phyloP scores from a whole-genome alignment of 2,113 vertebrate genomes.

The Rhabdornis inornatus region DNA sequence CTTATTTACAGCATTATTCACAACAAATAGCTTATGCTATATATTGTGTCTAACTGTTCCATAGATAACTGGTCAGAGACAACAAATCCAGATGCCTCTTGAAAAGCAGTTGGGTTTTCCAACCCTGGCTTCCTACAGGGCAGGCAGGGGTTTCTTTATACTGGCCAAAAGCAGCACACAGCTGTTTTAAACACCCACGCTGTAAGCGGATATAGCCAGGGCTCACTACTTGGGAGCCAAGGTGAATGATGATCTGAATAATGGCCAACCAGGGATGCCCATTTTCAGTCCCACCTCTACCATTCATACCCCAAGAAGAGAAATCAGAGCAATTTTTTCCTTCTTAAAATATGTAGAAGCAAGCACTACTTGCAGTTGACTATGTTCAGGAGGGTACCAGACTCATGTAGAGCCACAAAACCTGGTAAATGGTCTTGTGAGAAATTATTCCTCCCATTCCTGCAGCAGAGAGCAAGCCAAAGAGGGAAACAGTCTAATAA shows the following conservation, averaged over 20 bases:
- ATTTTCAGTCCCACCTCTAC: not conserved
- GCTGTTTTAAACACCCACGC: not conserved
- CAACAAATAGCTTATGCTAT: not conserved
- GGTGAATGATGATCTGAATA: not conserved
- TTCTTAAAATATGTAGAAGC: not conserved
- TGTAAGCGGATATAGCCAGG: not conserved
- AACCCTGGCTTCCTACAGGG: not conserved
- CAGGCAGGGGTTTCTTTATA: not conserved
- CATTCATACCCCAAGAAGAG: fast-evolving
- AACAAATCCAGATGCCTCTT: not conserved
- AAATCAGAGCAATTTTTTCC: not conserved
- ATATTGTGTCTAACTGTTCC: not conserved
- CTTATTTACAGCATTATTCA: not conserved
- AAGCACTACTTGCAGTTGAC: not conserved
- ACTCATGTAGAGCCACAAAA: not conserved
- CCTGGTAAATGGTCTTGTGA: not conserved
- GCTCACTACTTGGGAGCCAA: not conserved
- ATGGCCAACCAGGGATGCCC: not conserved
- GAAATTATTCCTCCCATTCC: not conserved
- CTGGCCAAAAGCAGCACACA: not conserved
- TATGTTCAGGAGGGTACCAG: not conserved
- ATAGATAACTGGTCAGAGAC: not conserved
- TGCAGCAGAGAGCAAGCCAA: not conserved
- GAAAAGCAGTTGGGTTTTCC: not conserved
- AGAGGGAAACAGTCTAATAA: not conserved